Conservation (phyloP, 2,888 invertebrate species). For the Drosophila falleni region DNA sequence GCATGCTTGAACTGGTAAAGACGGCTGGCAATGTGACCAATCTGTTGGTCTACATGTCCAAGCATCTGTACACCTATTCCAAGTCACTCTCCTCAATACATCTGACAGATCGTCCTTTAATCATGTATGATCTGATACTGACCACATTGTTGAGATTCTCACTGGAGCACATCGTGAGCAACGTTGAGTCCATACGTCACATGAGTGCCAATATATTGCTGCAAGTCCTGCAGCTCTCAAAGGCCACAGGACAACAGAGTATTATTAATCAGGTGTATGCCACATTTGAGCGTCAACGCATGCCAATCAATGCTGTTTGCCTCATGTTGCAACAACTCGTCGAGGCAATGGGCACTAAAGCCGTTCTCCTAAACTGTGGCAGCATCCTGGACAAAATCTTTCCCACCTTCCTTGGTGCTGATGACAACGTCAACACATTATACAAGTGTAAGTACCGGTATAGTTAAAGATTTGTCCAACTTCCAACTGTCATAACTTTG, state of each 20-base stretch:
- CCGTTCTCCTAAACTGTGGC: slow-evolving; percentile 66
- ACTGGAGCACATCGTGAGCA: slow-evolving; percentile 88
- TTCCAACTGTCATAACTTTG: too few species aligned
- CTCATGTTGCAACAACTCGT: slow-evolving; percentile 77
- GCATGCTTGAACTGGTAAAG: slow-evolving; percentile 62
- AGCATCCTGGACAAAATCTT: slow-evolving; percentile 73
- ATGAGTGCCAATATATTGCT: slow-evolving; percentile 86
- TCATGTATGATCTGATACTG: slow-evolving; percentile 70
- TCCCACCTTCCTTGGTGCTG: slow-evolving; percentile 69
- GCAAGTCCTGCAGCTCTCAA: slow-evolving; percentile 85
- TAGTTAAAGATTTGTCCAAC: too few species aligned
- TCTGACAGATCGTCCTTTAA: slow-evolving; percentile 55
- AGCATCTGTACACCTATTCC: slow-evolving; percentile 68
- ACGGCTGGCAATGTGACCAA: slow-evolving; percentile 70
- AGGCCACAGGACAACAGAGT: slow-evolving; percentile 65
- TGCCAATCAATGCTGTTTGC: slow-evolving; percentile 74
- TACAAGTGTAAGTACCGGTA: slow-evolving; percentile 85
- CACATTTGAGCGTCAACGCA: slow-evolving; percentile 63
- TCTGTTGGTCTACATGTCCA: slow-evolving; percentile 79
- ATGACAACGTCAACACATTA: slow-evolving; percentile 86
- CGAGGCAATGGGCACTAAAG: slow-evolving; percentile 69
- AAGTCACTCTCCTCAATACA: slow-evolving; percentile 51
- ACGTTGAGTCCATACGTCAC: slow-evolving; percentile 89
- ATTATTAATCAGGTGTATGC: slow-evolving; percentile 73
- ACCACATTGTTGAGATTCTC: slow-evolving; percentile 85